Conservation (phyloP, 1,140 invertebrate species). For the Notospermus geniculatus region DNA sequence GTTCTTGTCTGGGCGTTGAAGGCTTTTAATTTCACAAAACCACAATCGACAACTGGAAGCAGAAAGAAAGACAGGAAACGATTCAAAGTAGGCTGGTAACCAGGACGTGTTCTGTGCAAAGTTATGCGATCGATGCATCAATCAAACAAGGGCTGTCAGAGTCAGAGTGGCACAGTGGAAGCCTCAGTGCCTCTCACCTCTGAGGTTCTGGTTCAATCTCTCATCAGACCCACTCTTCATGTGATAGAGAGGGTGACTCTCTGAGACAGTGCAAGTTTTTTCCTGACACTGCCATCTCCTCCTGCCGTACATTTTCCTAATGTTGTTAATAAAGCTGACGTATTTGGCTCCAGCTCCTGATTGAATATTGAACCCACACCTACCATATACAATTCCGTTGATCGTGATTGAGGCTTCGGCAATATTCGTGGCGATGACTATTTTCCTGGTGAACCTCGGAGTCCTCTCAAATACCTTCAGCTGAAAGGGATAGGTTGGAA, state of each 20-base stretch:
- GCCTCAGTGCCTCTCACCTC: no score
- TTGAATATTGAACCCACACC: slow-evolving; percentile 24
- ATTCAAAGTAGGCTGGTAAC: background rate
- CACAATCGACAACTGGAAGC: slow-evolving; percentile 85
- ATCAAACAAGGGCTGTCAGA: no score
- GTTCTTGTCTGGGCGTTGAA: slow-evolving; percentile 81
- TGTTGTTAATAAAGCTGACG: background rate
- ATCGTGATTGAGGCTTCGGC: slow-evolving; percentile 95
- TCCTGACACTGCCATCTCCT: no score
- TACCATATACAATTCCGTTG: slow-evolving; percentile 78
- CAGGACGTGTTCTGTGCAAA: background rate
- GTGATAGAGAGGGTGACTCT: no score
- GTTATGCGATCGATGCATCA: no score
- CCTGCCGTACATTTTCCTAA: background rate
- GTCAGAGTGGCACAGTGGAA: no score
- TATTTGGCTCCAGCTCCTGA: background rate
- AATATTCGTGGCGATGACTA: slow-evolving; percentile 95
- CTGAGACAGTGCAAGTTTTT: no score
- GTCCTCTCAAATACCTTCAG: slow-evolving; percentile 82
- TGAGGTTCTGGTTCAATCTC: no score
- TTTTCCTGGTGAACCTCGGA: slow-evolving; percentile 75
- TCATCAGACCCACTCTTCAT: no score
- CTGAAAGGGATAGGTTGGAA: slow-evolving; percentile 57
- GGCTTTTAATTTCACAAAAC: slow-evolving; percentile 94
- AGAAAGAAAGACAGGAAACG: slow-evolving; percentile 12